Conservation (phyloP, 2,113 vertebrate species). For the Cardinalis cardinalis region DNA sequence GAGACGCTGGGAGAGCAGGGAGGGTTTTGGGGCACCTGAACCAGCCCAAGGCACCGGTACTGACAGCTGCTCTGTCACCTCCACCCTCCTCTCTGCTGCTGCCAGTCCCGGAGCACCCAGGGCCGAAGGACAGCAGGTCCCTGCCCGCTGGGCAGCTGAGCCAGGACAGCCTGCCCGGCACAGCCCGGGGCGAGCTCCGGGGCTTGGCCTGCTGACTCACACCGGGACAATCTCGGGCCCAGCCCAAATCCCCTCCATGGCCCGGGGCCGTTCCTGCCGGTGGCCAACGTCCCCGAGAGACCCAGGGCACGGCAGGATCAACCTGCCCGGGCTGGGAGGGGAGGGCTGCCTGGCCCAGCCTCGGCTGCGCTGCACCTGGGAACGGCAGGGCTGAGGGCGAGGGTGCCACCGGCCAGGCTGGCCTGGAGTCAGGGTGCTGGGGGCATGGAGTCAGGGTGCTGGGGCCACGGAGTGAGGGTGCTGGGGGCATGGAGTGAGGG, state of each 20-base stretch:
- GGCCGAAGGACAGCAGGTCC: fast-evolving
- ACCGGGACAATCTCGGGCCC: not conserved
- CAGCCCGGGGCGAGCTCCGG: fast-evolving
- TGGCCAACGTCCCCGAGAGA: fast-evolving
- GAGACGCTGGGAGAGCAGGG: not conserved
- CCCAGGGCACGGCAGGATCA: fast-evolving
- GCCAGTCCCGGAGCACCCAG: fast-evolving
- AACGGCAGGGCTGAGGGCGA: no score
- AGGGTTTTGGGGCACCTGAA: not conserved
- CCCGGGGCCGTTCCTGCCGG: fast-evolving
- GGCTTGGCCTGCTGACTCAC: fast-evolving
- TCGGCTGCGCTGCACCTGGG: fast-evolving
- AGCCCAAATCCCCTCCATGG: fast-evolving
- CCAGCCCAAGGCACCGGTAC: not conserved
- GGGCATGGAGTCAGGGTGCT: no score
- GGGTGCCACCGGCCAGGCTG: not conserved
- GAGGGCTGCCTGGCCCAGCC: fast-evolving
- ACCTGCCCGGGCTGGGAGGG: not conserved
- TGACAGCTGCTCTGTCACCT: not conserved
- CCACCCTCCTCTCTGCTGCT: not conserved
- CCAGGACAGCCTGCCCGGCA: fast-evolving
- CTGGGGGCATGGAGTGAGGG: no score
- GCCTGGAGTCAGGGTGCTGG: fast-evolving
- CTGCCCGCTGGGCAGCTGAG: fast-evolving
- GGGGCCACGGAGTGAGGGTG: no score